Evolutionary conservation across 2,888 invertebrate genomes (phyloP).

Genomic region (Aspidiotus destructor): DNA sequence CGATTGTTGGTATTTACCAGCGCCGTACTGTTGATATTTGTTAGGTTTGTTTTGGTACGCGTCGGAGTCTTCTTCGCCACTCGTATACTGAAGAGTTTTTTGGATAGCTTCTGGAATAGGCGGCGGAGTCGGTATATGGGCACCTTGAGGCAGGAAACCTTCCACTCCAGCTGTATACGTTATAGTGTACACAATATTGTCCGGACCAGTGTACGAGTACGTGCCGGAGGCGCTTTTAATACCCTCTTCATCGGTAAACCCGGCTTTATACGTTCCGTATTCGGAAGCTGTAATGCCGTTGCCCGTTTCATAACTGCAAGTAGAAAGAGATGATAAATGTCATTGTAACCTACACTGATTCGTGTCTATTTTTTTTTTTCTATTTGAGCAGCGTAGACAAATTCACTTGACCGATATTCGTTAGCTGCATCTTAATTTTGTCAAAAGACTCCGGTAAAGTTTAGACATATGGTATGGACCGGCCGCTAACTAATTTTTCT

Average conservation of each 20-base stretch:
- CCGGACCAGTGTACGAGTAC: conserved; percentile 61
- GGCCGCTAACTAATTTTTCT: no score
- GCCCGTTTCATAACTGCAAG: conserved; percentile 57
- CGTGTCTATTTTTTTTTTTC: no score
- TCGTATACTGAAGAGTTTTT: conserved; percentile 18
- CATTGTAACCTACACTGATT: no score
- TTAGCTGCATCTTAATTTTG: no score
- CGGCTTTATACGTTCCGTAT: conserved; percentile 59
- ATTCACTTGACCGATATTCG: no score
- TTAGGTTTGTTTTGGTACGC: no score
- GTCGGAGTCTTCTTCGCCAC: not conserved
- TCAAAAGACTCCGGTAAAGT: no score
- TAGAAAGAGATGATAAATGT: no score
- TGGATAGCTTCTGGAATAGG: conserved; percentile 40
- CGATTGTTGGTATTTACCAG: not conserved
- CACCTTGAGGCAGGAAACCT: conserved; percentile 44
- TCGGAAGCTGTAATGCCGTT: conserved; percentile 65
- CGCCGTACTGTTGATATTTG: not conserved
- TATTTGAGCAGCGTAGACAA: no score
- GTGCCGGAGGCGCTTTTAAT: conserved; percentile 41
- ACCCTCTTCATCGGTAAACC: conserved; percentile 38
- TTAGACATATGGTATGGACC: no score
- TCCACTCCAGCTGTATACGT: conserved; percentile 64
- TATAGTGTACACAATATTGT: conserved; percentile 52
- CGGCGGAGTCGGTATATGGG: conserved; percentile 40